Percentiles rank a stretch among this genome's conserved stretches.
Evolutionary conservation across 2,888 invertebrate genomes (phyloP).

Genomic region (Andricus quercusramuli): DNA sequence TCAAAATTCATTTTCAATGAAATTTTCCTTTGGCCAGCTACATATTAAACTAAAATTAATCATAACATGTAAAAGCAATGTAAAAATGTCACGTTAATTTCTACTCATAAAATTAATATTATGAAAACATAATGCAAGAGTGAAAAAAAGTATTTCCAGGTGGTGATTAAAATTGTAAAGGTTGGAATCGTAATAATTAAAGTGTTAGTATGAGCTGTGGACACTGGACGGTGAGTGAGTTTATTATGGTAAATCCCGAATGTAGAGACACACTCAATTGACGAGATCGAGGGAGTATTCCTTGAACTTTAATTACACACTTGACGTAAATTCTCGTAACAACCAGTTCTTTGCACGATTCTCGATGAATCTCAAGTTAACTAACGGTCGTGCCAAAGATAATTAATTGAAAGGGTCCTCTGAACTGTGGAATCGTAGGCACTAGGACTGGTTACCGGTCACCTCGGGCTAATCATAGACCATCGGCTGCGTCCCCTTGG

Average conservation of each 20-base stretch:
- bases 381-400: conserved; percentile 58
- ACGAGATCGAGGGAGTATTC: background rate
- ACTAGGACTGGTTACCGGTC: conserved; percentile 65
- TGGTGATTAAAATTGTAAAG: background rate
- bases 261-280: conserved; percentile 31
- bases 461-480: conserved; percentile 76
- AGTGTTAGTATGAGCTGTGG: background rate
- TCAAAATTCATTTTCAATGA: background rate
- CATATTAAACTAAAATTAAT: background rate
- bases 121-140: background rate
- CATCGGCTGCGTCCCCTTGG: conserved; percentile 70
- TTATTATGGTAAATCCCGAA: conserved; percentile 24
- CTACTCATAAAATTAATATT: background rate
- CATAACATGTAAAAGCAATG: background rate
- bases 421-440: conserved; percentile 58
- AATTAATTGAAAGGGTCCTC: conserved; percentile 76
- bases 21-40: background rate
- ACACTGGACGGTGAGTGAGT: background rate
- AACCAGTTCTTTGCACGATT: conserved; percentile 48
- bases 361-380: conserved; percentile 58
- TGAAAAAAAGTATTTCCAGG: background rate
- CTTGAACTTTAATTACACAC: conserved; percentile 43
- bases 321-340: conserved; percentile 47
- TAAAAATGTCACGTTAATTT: background rate
- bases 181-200: conserved; percentile 8